Conservation (phyloP, 2,888 invertebrate species). For the Hydraecia micacea region DNA sequence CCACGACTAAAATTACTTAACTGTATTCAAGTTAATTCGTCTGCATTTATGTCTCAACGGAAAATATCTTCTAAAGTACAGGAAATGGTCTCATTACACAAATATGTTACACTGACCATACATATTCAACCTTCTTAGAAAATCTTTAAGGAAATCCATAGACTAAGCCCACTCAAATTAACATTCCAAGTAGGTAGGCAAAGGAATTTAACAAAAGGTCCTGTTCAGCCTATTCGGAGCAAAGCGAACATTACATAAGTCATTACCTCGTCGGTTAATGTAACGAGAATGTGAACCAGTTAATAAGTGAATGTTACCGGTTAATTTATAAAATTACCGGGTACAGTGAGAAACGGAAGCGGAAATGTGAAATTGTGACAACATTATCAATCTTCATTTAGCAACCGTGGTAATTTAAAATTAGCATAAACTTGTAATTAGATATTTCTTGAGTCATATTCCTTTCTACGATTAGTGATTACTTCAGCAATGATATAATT, state of each 20-base stretch:
- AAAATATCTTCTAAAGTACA: conserved; percentile 50
- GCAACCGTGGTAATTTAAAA: conserved; percentile 41
- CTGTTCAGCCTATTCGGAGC: conserved; percentile 53
- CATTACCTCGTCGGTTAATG: conserved; percentile 56
- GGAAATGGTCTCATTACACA: conserved; percentile 52
- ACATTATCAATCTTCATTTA: conserved; percentile 52
- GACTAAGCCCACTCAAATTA: conserved; percentile 47
- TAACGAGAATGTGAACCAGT: conserved; percentile 60
- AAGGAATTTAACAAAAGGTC: conserved; percentile 62
- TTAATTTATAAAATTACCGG: conserved; percentile 53
- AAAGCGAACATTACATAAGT: conserved; percentile 58
- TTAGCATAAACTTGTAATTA: conserved; percentile 42
- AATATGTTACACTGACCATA: conserved; percentile 50
- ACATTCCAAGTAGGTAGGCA: conserved; percentile 54
- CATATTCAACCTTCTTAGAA: conserved; percentile 47
- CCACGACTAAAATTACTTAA: conserved; percentile 25
- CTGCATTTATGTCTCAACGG: conserved; percentile 27
- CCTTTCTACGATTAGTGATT: neutral
- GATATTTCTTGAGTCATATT: conserved; percentile 6
- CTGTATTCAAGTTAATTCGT: conserved; percentile 32
- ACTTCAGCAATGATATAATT: neutral
- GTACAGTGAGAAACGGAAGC: conserved; percentile 62
- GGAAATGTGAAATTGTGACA: conserved; percentile 59
- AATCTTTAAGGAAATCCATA: conserved; percentile 52
- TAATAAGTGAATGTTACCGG: conserved; percentile 52